Conservation (phyloP, 2,797 vertebrate species). For the Pelodytes ibericus region DNA sequence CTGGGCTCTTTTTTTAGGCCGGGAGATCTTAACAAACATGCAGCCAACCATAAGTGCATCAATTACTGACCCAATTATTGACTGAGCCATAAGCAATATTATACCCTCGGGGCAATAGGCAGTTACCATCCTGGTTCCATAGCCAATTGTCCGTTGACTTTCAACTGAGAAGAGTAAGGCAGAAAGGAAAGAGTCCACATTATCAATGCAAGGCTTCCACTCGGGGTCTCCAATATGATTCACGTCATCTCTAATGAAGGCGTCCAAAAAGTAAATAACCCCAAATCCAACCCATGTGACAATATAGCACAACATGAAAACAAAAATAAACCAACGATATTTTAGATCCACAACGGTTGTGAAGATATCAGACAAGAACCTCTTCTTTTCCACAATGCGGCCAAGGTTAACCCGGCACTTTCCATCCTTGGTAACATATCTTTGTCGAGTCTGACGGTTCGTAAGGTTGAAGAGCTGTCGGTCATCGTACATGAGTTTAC, state of each 20-base stretch:
- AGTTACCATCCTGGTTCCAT: conserved; percentile 79
- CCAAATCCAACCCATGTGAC: conserved; percentile 81
- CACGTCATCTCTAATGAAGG: conserved; percentile 75
- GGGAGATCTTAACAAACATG: conserved; percentile 87
- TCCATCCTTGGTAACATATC: conserved; percentile 81
- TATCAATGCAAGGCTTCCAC: conserved; percentile 77
- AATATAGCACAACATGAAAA: conserved; percentile 83
- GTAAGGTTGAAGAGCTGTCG: conserved; percentile 59
- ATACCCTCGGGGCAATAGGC: conserved; percentile 76
- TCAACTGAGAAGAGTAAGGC: conserved; percentile 89
- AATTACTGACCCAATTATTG: conserved; percentile 83
- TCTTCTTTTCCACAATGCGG: conserved; percentile 77
- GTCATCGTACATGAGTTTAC: conserved; percentile 75
- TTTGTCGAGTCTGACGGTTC: conserved; percentile 71
- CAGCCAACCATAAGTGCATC: conserved; percentile 86
- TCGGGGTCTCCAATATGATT: conserved; percentile 69
- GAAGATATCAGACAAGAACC: conserved; percentile 83
- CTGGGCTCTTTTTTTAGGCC: conserved; percentile 82
- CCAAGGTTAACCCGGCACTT: conserved; percentile 83
- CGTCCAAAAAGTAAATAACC: conserved; percentile 74
- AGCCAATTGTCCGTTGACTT: conserved; percentile 86
- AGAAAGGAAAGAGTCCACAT: conserved; percentile 79
- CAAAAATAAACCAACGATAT: conserved; percentile 83
- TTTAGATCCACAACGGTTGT: conserved; percentile 85
- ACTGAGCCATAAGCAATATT: conserved; percentile 80